These are phyloP conservation scores for Emydura subglobosa DNA, from an alignment of 2,113 vertebrate genomes.

Conservation along the genomic window DNA sequence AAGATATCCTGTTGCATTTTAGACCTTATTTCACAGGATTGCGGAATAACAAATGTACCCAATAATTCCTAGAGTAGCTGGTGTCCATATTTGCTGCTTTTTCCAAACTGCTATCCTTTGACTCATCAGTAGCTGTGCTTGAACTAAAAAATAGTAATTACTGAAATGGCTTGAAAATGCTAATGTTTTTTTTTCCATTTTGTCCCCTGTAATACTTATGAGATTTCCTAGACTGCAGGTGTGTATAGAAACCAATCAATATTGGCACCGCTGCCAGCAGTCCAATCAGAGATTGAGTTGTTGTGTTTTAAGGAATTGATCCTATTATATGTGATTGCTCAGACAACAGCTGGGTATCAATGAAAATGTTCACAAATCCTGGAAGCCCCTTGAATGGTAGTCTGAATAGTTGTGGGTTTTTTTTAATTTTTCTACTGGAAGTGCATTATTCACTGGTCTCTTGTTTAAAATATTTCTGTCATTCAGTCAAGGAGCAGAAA, in stretches of 20 bases:
- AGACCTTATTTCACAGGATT: background rate
- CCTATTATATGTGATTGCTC: background rate
- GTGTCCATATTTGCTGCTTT: background rate
- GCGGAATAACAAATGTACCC: fast-evolving
- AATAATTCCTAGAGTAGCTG: background rate
- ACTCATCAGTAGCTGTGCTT: background rate
- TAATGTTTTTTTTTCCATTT: background rate
- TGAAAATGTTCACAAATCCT: background rate
- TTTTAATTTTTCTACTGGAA: background rate
- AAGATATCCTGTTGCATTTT: background rate
- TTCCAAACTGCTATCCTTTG: no score
- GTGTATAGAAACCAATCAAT: background rate
- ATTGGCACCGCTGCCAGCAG: background rate
- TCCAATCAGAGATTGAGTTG: background rate
- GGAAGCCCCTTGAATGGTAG: background rate
- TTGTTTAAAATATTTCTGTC: background rate
- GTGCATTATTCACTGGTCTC: background rate
- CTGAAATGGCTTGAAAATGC: background rate
- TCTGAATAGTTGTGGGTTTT: background rate
- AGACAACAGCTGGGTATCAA: background rate
- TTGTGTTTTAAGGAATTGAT: background rate
- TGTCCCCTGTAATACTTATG: background rate
- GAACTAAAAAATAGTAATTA: fast-evolving
- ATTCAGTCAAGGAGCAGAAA: background rate
- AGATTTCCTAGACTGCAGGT: background rate